Evolutionary conservation across 1,140 invertebrate genomes (phyloP), one percentile per base, ranked within the genome.

Genomic region (Mamestra configurata): DNA sequence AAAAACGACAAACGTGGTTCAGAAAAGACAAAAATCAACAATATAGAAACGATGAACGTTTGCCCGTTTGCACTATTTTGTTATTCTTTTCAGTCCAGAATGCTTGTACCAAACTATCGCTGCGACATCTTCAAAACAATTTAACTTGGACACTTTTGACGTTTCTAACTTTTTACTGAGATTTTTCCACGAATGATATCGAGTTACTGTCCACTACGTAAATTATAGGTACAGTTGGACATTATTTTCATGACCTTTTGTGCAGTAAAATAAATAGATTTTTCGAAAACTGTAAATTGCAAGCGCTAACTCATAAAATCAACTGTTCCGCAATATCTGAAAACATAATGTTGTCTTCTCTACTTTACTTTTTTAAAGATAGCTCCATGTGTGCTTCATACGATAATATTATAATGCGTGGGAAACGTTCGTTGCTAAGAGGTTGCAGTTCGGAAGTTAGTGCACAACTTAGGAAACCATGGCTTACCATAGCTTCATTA

Each of bases 71-170:
- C 59, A 64, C 1, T 37, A 40, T 64, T 40, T 40, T 64, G 59
- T 64, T 64, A 64, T 64, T 64, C 31, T 37, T 55, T 64, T 64
- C 40, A 40, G 31, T 40, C 8, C 18, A 61, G n/a, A 7, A 61
- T 10, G 18, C 31, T 64, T 40, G 59, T 20, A 18, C 35, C 59
- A 7, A 64, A 64, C 59, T 20, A 20, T 37, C n/a, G 10, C 59
- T 6, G 5, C 59, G n/a, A 20, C 15, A n/a, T 40, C 15, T 31
- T 7, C 59, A 40, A 64, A 64, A 64, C 59, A 64, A 64, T 40
- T 40, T 64, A 64, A 64, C 59, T 64, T 64, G n/a, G 31, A 18
- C 53, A 55, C 59, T 40, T 40, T 37, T 64, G 31, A 37, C 59
- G 35, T 40, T 49, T 24, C 15, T 64, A 15, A 37, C 35, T 11